Evolutionary conservation across 2,797 vertebrate genomes (phyloP), one percentile per base, ranked within the genome.

Genomic region (Clamator glandarius): DNA sequence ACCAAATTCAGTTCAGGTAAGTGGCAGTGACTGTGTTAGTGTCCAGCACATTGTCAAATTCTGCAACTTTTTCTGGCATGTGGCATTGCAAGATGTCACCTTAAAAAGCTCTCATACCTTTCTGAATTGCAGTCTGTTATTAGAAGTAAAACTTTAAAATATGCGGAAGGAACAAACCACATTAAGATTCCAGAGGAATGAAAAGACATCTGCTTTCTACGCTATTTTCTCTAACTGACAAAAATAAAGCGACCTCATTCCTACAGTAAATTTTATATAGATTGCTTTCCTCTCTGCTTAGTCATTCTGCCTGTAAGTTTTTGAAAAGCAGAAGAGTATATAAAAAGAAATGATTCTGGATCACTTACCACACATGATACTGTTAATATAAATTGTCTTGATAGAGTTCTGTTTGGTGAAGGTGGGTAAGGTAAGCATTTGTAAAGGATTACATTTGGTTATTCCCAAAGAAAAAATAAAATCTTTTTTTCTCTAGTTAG

Each of bases 201-300:
- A 88, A 91, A 48, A 94, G 73, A 88, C 73, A 95, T 87, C 76
- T 95, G 79, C n/a, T 90, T 95, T 85, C 84, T 86, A 28, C 64
- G 86, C 76, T 84, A 74, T 93, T 92, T 96, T 95, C 64, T 75
- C 41, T 91, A 81, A 57, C 35, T 74, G 73, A 89, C 42, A 94
- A 84, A 95, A 96, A 94, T 84, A 83, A 88, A 81, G 39, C 0
- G 0, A 85, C 67, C 55, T 51, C 52, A 70, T 96, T 96, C 83
- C 76, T 92, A 73, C 77, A 76, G 41, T 76, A 78, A 73, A 83
- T 93, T 97, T 97, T 87, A 94, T 83, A 92, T 66, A 84, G 85
- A 76, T 75, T 91, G 63, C 31, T 89, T 90, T 96, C 92, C 74
- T 94, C 70, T 90, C 76, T 96, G 81, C 89, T 97, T 95, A 95